phyloP scores from a whole-genome alignment of 2,797 vertebrate species.

The Microtus obscurus region DNA sequence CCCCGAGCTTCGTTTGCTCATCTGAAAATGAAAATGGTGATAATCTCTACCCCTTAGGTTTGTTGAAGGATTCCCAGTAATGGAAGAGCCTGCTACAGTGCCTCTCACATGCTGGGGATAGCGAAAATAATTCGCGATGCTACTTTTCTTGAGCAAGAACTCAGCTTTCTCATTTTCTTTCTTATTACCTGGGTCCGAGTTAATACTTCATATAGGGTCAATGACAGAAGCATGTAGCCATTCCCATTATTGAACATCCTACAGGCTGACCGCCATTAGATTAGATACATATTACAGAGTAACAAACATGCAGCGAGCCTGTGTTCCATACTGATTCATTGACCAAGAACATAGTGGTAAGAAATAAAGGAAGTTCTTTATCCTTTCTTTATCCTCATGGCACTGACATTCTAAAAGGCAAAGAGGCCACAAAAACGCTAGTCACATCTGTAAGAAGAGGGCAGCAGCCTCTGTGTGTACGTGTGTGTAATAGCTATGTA shows the following conservation, averaged over 20 bases:
- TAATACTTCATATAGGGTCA: constrained; percentile 37
- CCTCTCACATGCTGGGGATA: not conserved
- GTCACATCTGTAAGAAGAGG: not conserved
- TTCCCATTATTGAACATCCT: not conserved
- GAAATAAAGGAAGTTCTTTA: not conserved
- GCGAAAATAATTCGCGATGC: not conserved
- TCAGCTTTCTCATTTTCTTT: constrained; percentile 41
- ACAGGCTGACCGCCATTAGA: not conserved
- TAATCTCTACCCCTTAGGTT: constrained; percentile 7
- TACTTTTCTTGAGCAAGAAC: not conserved
- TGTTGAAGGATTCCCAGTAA: not conserved
- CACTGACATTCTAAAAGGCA: not conserved
- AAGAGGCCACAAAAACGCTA: not conserved
- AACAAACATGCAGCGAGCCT: constrained; percentile 11
- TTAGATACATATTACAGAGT: constrained; percentile 36
- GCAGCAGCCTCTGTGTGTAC: not conserved
- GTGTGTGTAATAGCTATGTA: not conserved
- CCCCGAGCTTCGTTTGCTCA: not conserved
- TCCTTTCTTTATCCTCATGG: not conserved
- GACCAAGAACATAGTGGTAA: not conserved
- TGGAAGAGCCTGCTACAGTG: not conserved
- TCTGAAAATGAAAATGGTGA: not conserved
- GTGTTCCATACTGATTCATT: not conserved
- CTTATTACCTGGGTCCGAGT: not conserved
- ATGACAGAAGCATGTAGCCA: not conserved